These are phyloP conservation scores for Myrmecobius fasciatus DNA, from an alignment of 2,113 vertebrate genomes.

Conservation along the genomic window DNA sequence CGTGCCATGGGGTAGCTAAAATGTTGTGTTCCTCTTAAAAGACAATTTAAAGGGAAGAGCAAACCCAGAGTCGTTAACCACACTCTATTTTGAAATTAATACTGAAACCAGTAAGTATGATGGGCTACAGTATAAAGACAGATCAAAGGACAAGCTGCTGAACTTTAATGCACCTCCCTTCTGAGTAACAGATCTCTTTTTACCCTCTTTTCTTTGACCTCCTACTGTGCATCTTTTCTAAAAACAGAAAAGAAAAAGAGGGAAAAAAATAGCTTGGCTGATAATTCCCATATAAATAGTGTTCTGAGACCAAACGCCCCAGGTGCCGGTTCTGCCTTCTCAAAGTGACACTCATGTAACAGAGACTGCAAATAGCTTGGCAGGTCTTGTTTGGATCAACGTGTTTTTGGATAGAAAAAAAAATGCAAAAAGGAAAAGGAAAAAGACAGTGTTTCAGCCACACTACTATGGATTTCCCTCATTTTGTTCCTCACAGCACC, in stretches of 20 bases:
- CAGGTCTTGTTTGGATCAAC: conserved; percentile 24
- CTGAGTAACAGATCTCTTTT: neutral
- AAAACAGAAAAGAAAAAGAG: neutral
- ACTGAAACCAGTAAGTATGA: conserved; percentile 50
- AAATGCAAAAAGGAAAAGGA: neutral
- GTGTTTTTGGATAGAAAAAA: conserved; percentile 13
- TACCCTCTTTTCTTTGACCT: neutral
- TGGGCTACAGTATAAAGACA: conserved; percentile 40
- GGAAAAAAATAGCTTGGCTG: conserved; percentile 35
- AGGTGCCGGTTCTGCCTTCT: conserved; percentile 7
- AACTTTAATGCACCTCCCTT: conserved; percentile 17
- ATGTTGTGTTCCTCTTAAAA: neutral
- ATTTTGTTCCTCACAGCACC: neutral
- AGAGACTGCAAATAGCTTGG: conserved; percentile 29
- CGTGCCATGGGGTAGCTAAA: neutral
- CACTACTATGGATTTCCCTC: conserved; percentile 1
- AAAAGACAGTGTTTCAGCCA: neutral
- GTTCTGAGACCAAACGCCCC: conserved; percentile 35
- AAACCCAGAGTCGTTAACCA: neutral
- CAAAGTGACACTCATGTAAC: conserved; percentile 19
- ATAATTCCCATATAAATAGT: conserved; percentile 36
- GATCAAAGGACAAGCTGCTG: conserved; percentile 6
- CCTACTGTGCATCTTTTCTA: neutral
- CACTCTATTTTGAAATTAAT: conserved; percentile 55
- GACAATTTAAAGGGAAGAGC: neutral